Evolutionary conservation across 2,797 vertebrate genomes (phyloP).

Genomic region (Coluber constrictor): DNA sequence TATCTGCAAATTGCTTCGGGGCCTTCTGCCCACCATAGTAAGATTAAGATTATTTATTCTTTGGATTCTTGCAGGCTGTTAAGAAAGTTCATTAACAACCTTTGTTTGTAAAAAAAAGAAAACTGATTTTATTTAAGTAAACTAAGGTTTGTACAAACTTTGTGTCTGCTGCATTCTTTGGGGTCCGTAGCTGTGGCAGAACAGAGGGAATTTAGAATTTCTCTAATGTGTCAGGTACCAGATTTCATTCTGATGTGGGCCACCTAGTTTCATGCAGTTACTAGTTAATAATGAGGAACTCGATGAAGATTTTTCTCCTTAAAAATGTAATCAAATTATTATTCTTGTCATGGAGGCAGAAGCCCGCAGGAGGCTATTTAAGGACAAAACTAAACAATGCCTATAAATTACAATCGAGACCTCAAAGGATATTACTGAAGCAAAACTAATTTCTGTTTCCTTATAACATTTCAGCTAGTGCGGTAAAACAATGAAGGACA

Average conservation of each 20-base stretch:
- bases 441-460: slow-evolving; percentile 66
- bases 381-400: slow-evolving; percentile 49
- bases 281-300: slow-evolving; percentile 47
- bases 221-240: neutral
- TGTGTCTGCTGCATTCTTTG: no score
- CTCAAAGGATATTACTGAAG: slow-evolving; percentile 44
- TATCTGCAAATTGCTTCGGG: no score
- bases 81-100: no score
- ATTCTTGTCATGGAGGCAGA: slow-evolving; percentile 38
- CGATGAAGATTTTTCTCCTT: slow-evolving; percentile 43
- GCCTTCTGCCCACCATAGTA: no score
- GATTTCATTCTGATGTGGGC: neutral
- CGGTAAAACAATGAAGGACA: slow-evolving; percentile 74
- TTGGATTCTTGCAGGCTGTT: no score
- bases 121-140: no score
- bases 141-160: no score
- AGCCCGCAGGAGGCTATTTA: slow-evolving; percentile 39
- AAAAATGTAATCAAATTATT: slow-evolving; percentile 47
- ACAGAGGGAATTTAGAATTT: neutral
- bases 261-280: neutral
- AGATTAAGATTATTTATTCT: no score
- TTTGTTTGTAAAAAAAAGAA: no score
- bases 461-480: slow-evolving; percentile 65
- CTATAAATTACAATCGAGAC: slow-evolving; percentile 52
- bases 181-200: no score